Evolutionary conservation across 2,888 invertebrate genomes (phyloP), one percentile per base, ranked within the genome.

Genomic region (Drosophila birchii): DNA sequence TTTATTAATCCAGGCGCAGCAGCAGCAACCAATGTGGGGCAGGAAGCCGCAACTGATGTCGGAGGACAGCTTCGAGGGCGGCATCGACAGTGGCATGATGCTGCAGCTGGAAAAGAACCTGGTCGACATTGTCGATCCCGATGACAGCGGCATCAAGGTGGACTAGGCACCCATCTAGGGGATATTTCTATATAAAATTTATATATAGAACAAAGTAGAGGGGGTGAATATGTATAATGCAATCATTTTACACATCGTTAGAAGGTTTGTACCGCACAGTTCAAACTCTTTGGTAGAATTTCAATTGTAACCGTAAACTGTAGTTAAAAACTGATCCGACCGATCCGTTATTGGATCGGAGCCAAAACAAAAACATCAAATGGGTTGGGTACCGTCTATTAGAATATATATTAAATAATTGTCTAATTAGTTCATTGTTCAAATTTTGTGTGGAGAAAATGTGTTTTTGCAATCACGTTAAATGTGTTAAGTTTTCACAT

Each of bases 81-180:
- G 86, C 73, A 95, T 95, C 73, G 95, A 95, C 44, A 95, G 95
- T 80, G 95, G 95, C 81, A 95, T 95, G 94, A 92, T 95, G 79
- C 93, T 95, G 75, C 90, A 91, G 76, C 94, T 95, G 93, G 94
- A 95, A 83, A 94, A 94, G 76, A 95, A 96, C 87, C 80, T 95
- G 56, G 95, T 95, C 29, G 90, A 91, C 62, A 90, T 91, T 62
- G 91, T 91, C 51, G 91, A 87, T 76, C 83, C 88, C 34, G 92
- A 92, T 74, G 92, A 92, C 56, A 89, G 90, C 67, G 90, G 90
- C 75, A 89, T 91, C 53, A 91, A 91, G 71, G 76, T 89, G 76
- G 90, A 91, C 54, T 91, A 79, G 77, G 20, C 16, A 26, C 39
- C 56, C 43, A 58, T 36, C 58, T 44, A 56, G 43, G 58, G 57